These are phyloP conservation scores for Nymphalis c-album DNA, from an alignment of 2,888 invertebrate species.

Conservation along the genomic window DNA sequence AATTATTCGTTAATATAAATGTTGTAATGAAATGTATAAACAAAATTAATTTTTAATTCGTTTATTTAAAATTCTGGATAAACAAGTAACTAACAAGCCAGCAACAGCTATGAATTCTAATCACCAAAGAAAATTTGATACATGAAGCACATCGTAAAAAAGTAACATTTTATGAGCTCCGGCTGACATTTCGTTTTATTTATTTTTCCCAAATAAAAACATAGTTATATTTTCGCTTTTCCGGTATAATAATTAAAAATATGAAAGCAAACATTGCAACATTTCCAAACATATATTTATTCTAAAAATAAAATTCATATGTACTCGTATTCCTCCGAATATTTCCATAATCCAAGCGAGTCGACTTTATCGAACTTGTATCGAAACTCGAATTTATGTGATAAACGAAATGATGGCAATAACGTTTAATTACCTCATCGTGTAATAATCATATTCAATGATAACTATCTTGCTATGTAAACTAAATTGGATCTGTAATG, in stretches of 20 bases:
- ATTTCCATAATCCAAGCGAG: too few species aligned
- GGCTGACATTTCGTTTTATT: conserved; percentile 28
- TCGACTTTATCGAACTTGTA: too few species aligned
- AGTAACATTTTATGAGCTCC: conserved; percentile 28
- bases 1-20: background rate
- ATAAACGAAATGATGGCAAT: background rate
- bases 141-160: conserved; percentile 23
- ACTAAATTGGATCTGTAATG: conserved; percentile 20
- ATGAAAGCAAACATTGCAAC: background rate
- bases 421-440: background rate
- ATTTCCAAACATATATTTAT: background rate
- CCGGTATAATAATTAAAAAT: conserved; percentile 1
- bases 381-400: too few species aligned
- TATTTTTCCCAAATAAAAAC: conserved; percentile 20
- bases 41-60: background rate
- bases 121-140: conserved; percentile 26
- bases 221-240: background rate
- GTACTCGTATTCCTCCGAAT: too few species aligned
- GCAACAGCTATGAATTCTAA: conserved; percentile 20
- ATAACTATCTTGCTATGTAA: conserved; percentile 19
- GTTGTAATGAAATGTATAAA: background rate
- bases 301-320: too few species aligned
- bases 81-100: conserved; percentile 8
- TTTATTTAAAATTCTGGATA: background rate
- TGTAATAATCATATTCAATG: conserved; percentile 9